Evolutionary conservation across 1,140 invertebrate genomes (phyloP), one percentile per base, ranked within the genome.

Genomic region (Hycleus phaleratus): DNA sequence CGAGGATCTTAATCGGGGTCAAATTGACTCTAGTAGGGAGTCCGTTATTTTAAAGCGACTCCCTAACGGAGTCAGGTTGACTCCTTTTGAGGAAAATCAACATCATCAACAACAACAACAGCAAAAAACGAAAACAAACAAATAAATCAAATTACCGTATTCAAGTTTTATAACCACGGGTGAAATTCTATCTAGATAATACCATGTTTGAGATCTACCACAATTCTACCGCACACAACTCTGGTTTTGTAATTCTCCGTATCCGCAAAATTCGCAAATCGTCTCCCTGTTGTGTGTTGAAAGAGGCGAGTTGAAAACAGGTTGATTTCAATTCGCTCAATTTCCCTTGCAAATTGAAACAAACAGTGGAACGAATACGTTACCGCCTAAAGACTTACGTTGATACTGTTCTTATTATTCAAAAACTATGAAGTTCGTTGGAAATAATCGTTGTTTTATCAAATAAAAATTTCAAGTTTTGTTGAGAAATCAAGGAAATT

Each of bases 1-100:
- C 4, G 32, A 32, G 40, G 40, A 70, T 69, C 86, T 87, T 86
- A 85, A 80, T 84, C 81, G 84, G 87, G 85, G 84, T 90, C 85
- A 91, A 91, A 91, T 91, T 91, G 89, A 91, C 89, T 91, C 88
- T 91, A 91, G 88, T 91, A 91, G 89, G 89, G 89, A 91, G 89
- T 91, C 88, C 87, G 86, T 88, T 83, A 82, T 79, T 81, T 79
- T 79, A 76, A 79, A 84, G 85, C 81, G 89, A 90, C 89, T 91
- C 88, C 88, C 88, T 91, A 91, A 90, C 88, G 87, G 89, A 90
- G 89, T 91, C 88, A 91, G 87, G 87, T 90, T 91, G 88, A 90
- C 83, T 85, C 87, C 85, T 80, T 82, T 84, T 85, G 81, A 81
- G 83, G 76, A 74, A 72, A 70, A 57, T 68, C 68, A 56, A 61